These are phyloP conservation scores for Tinamus guttatus DNA, from an alignment of 2,113 vertebrate species.

Conservation along the genomic window DNA sequence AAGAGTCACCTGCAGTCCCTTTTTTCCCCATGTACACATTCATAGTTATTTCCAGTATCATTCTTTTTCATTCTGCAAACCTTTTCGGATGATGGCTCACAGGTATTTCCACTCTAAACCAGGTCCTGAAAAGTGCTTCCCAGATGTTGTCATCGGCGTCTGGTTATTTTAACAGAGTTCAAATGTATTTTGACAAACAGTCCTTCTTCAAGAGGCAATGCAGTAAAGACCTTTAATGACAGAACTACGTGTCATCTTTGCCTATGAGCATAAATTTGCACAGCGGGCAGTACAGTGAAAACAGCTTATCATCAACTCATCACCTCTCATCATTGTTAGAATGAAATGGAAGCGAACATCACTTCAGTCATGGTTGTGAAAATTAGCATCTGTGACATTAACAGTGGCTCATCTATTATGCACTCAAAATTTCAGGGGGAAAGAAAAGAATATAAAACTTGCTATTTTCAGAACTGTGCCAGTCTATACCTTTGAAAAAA, in stretches of 20 bases:
- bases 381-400: conserved; percentile 78
- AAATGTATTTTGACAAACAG: conserved; percentile 69
- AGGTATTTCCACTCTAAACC: conserved; percentile 50
- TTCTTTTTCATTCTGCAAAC: not conserved
- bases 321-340: conserved; percentile 78
- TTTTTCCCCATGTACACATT: not conserved
- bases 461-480: conserved; percentile 58
- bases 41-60: not conserved
- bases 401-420: conserved; percentile 71
- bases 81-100: not conserved
- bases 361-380: conserved; percentile 75
- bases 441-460: conserved; percentile 45
- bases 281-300: conserved; percentile 75
- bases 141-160: not conserved
- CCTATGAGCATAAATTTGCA: conserved; percentile 81
- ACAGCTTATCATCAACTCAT: conserved; percentile 80
- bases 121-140: conserved; percentile 21
- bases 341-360: conserved; percentile 74
- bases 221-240: conserved; percentile 75
- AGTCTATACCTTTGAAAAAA: conserved; percentile 61
- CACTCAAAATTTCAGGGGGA: conserved; percentile 55
- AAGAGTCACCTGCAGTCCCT: conserved; percentile 41
- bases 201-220: conserved; percentile 60
- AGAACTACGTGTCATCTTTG: conserved; percentile 77
- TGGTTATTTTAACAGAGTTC: conserved; percentile 65